A percentile compares a stretch with the other conserved stretches of the same genome.
Evolutionary conservation across 2,113 vertebrate genomes (phyloP).

Genomic region (Gadus macrocephalus): DNA sequence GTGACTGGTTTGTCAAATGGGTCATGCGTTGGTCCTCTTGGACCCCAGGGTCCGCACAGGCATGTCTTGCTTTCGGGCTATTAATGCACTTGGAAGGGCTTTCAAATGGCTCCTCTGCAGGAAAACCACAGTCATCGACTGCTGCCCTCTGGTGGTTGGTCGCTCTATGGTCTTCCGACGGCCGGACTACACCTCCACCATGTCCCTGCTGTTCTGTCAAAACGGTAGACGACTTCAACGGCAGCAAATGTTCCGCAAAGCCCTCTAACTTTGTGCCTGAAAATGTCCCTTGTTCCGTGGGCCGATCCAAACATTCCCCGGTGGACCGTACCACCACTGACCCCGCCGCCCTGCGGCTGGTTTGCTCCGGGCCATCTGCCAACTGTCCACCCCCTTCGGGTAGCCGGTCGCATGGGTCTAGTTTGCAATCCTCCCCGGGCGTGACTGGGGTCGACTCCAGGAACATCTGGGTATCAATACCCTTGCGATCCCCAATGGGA

Average conservation of each 20-base stretch:
- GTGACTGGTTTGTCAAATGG: background rate
- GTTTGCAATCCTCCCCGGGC: background rate
- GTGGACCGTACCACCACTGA: no score
- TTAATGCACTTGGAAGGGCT: background rate
- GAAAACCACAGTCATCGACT: background rate
- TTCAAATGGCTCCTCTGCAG: background rate
- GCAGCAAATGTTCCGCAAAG: background rate
- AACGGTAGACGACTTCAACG: background rate
- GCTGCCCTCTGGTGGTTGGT: background rate
- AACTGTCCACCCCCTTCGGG: conserved; percentile 8
- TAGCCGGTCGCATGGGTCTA: background rate
- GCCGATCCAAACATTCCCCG: no score
- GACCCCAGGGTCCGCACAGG: no score
- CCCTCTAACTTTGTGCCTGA: no score
- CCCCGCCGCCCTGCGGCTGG: no score
- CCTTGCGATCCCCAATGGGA: no score
- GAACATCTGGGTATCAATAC: no score
- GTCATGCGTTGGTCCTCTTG: conserved; percentile 8
- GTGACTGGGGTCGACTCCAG: background rate
- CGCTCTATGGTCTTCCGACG: background rate
- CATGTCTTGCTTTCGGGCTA: no score
- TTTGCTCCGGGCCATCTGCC: no score
- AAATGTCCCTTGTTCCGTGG: no score
- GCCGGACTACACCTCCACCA: background rate
- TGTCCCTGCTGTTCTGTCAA: background rate